A percentile compares a stretch with the other conserved stretches of the same genome.
These are phyloP conservation scores for Elegia similella DNA, from an alignment of 2,888 invertebrate species.

Conservation along the genomic window DNA sequence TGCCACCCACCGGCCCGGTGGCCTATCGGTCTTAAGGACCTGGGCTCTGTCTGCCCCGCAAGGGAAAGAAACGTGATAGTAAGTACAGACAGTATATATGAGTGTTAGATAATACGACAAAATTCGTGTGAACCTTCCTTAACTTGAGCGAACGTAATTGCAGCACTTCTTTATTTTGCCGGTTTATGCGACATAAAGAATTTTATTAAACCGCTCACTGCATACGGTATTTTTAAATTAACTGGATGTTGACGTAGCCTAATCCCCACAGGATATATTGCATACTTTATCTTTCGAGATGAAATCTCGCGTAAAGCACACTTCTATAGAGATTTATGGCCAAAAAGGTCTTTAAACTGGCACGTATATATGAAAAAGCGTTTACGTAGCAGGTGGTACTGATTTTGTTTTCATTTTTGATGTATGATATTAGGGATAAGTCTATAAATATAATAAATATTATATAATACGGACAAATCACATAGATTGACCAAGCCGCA, in stretches of 20 bases:
- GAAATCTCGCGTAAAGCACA: constrained; percentile 13
- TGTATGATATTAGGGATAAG: too few relatives aligned
- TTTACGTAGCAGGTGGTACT: background rate
- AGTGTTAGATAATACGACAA: background rate
- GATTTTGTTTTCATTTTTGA: background rate
- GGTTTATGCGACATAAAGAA: constrained; percentile 10
- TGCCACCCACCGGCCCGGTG: too few relatives aligned
- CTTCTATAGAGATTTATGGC: constrained; percentile 12
- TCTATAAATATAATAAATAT: too few relatives aligned
- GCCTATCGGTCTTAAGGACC: too few relatives aligned
- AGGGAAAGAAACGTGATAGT: too few relatives aligned
- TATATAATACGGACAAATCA: too few relatives aligned
- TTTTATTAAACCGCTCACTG: constrained; percentile 8
- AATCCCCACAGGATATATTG: constrained; percentile 9
- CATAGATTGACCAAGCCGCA: too few relatives aligned
- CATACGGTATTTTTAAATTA: constrained; percentile 14
- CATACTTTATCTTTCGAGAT: constrained; percentile 11
- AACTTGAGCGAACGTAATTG: constrained; percentile 3
- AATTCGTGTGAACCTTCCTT: background rate
- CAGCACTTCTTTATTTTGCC: constrained; percentile 7
- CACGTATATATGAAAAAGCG: background rate
- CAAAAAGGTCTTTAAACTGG: constrained; percentile 3
- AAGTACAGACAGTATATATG: too few relatives aligned
- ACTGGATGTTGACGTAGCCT: constrained; percentile 9
- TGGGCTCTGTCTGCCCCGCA: too few relatives aligned